Conservation (phyloP, 2,797 vertebrate genomes). For the Ctenosaura bakeri region DNA sequence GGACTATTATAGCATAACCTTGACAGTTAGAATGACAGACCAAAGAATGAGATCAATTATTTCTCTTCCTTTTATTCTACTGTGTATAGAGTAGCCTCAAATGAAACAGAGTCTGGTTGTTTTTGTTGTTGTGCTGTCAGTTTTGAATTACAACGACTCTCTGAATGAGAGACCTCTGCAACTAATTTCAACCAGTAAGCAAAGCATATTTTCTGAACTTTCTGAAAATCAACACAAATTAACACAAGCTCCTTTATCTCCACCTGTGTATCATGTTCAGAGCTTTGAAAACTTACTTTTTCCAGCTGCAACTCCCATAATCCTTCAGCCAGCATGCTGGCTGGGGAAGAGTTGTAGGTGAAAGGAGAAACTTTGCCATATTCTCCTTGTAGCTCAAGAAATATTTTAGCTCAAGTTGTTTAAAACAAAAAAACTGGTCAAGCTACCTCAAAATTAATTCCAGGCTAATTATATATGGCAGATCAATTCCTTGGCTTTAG, state of each 20-base stretch:
- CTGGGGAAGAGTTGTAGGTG: too few species aligned
- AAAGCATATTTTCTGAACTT: not conserved
- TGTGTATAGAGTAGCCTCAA: not conserved
- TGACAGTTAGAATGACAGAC: not conserved
- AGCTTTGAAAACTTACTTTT: too few species aligned
- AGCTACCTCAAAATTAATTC: constrained; percentile 17
- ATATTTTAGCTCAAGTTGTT: constrained; percentile 9
- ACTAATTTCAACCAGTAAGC: not conserved
- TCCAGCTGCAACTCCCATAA: not conserved
- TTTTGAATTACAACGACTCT: too few species aligned
- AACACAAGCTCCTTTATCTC: not conserved
- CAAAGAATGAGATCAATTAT: not conserved
- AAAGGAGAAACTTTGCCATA: not conserved
- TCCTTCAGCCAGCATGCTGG: too few species aligned
- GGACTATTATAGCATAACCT: not conserved
- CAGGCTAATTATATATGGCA: constrained; percentile 31
- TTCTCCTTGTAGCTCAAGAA: not conserved
- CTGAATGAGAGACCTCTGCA: not conserved
- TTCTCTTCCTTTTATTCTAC: not conserved
- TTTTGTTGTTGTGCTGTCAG: too few species aligned
- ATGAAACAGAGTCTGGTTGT: not conserved
- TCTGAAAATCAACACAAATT: not conserved
- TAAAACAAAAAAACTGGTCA: constrained; percentile 31
- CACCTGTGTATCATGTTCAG: too few species aligned
- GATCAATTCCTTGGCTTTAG: constrained; percentile 27